Evolutionary conservation across 2,113 vertebrate species (phyloP), one percentile per base, ranked within the genome.

Genomic region (Hippocampus barbouri): DNA sequence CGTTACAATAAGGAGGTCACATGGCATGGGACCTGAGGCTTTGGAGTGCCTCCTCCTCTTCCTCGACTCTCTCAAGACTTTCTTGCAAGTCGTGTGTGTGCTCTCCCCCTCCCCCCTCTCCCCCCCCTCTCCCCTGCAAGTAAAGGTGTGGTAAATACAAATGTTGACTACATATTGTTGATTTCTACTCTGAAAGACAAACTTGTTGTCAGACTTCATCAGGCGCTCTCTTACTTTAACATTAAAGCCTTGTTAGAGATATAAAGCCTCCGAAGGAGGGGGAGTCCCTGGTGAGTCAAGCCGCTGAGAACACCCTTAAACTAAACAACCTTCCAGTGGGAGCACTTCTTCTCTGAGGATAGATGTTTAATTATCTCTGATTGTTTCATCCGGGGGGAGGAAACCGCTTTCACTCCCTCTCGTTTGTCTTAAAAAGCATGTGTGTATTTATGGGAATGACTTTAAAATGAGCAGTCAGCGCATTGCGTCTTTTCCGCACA

Each of bases 211-310:
- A 91, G 92, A 90, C 92, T 91, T 94, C 94, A 94, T 95, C 94
- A 96, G 93, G 95, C 95, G 94, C 92, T 93, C 91, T 93, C 94
- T 96, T 97, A 96, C 94, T 94, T 95, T 94, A 94, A 93, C 95
- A 96, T 96, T 95, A 95, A 95, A 95, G 92, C 92, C 94, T 95
- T 95, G 94, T 95, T 96, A 95, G 94, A 95, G 93, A 92, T 93
- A 94, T 93, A 94, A 95, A 95, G 94, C 92, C 93, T 93, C 92
- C 89, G 93, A 94, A 92, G 93, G 89, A 92, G 91, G 47, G 47
- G 51, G 93, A 89, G 85, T 95, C 94, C 94, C 95, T 86, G 91
- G 94, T 49, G 95, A 94, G 85, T 89, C 90, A 92, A 94, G 94
- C 92, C 91, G 91, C 89, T 78, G 88, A 87, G 89, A 83, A 89